Percentiles rank a stretch among this genome's conserved stretches.
Conservation (phyloP, 2,113 vertebrate genomes). For the Charina bottae region DNA sequence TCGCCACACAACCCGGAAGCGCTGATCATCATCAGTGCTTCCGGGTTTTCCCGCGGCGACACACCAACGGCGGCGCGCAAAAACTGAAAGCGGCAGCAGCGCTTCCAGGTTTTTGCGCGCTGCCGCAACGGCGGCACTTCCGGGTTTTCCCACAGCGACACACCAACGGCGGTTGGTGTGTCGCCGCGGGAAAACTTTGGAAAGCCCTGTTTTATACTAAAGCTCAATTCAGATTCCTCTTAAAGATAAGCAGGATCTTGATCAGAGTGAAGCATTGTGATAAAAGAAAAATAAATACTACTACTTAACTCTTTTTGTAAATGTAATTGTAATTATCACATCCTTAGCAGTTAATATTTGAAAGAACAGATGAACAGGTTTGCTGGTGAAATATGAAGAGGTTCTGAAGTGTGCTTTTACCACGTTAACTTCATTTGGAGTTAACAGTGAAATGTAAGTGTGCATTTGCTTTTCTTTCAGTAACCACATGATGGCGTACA, state of each 20-base stretch:
- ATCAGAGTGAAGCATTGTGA: neutral
- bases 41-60: too few species aligned
- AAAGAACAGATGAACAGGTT: neutral
- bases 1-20: too few species aligned
- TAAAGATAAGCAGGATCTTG: neutral
- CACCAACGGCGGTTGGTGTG: too few species aligned
- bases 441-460: neutral
- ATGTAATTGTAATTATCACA: neutral
- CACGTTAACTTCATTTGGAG: neutral
- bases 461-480: conserved; percentile 21
- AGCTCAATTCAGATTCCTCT: neutral
- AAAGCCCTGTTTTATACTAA: neutral
- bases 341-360: neutral
- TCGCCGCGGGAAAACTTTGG: too few species aligned
- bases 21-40: too few species aligned
- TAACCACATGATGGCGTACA: conserved; percentile 19
- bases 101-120: too few species aligned
- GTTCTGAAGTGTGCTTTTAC: neutral
- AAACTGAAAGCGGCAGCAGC: too few species aligned
- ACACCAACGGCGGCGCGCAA: too few species aligned
- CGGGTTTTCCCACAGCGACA: too few species aligned
- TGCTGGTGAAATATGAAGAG: neutral
- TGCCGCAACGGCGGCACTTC: too few species aligned
- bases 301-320: neutral
- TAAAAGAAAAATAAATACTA: neutral